Evolutionary conservation across 2,113 vertebrate species (phyloP).

Genomic region (Merops nubicus): DNA sequence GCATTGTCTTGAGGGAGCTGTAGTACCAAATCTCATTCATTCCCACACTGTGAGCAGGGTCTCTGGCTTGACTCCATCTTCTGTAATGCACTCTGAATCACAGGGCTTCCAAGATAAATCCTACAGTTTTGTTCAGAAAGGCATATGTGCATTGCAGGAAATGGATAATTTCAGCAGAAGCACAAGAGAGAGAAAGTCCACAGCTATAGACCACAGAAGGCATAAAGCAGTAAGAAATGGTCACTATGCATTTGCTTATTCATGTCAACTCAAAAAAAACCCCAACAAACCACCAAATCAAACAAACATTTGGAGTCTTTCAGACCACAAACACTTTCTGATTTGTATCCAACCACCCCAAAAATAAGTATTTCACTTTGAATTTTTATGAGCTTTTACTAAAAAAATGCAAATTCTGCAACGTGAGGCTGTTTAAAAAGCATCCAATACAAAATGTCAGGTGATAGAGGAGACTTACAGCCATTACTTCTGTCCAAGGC

Average conservation of each 20-base stretch:
- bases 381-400: not conserved
- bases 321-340: not conserved
- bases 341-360: not conserved
- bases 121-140: not conserved
- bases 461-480: not conserved
- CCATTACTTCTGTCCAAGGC: not conserved
- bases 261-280: not conserved
- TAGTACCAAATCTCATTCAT: constrained; percentile 37
- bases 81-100: not conserved
- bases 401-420: not conserved
- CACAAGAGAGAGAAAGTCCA: not conserved
- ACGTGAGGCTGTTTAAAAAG: not conserved
- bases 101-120: not conserved
- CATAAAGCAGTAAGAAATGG: not conserved
- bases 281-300: not conserved
- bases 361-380: not conserved
- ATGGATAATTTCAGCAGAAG: not conserved
- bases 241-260: not conserved
- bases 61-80: constrained; percentile 11
- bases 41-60: not conserved
- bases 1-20: constrained; percentile 11
- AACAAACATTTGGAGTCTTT: not conserved
- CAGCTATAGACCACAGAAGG: not conserved
- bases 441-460: not conserved
- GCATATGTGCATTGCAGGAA: not conserved